These are phyloP conservation scores for Pogonomyrmex californicus DNA, from an alignment of 1,140 invertebrate genomes.

Conservation along the genomic window DNA sequence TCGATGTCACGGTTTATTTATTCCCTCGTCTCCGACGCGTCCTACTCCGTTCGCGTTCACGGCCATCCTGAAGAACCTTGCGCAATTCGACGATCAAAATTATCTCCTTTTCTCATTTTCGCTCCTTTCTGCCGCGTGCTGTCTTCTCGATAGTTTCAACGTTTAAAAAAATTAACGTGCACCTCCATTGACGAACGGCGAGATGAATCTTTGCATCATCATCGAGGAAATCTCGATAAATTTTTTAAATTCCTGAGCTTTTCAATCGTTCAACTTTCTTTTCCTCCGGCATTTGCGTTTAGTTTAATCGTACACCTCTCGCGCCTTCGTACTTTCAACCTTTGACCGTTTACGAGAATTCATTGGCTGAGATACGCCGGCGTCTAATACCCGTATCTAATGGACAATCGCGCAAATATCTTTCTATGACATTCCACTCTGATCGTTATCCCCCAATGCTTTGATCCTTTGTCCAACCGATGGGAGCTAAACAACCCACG, in stretches of 20 bases:
- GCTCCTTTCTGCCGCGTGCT: not conserved
- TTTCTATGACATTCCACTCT: slow-evolving; percentile 10
- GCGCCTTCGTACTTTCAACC: slow-evolving; percentile 24
- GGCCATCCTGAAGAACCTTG: slow-evolving; percentile 25
- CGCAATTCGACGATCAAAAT: slow-evolving; percentile 23
- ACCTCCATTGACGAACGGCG: not conserved
- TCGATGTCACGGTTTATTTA: slow-evolving; percentile 76
- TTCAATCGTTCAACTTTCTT: not conserved
- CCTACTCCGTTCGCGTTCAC: slow-evolving; percentile 34
- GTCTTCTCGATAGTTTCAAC: slow-evolving; percentile 24
- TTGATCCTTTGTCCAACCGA: slow-evolving; percentile 3
- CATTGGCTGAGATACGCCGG: not conserved
- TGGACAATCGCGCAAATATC: slow-evolving; percentile 32
- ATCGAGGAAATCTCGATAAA: not conserved
- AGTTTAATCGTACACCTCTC: not conserved
- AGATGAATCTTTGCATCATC: slow-evolving; percentile 3
- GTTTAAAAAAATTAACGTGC: not conserved
- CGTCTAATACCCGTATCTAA: slow-evolving; percentile 20
- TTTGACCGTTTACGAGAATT: slow-evolving; percentile 21
- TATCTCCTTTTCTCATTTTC: slow-evolving; percentile 9
- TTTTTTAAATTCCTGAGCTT: not conserved
- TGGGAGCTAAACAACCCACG: slow-evolving; percentile 41
- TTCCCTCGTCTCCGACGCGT: slow-evolving; percentile 59
- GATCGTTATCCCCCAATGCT: not conserved
- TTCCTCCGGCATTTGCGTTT: slow-evolving; percentile 3